Evolutionary conservation across 2,888 invertebrate species (phyloP).

Genomic region (Leucania comma): DNA sequence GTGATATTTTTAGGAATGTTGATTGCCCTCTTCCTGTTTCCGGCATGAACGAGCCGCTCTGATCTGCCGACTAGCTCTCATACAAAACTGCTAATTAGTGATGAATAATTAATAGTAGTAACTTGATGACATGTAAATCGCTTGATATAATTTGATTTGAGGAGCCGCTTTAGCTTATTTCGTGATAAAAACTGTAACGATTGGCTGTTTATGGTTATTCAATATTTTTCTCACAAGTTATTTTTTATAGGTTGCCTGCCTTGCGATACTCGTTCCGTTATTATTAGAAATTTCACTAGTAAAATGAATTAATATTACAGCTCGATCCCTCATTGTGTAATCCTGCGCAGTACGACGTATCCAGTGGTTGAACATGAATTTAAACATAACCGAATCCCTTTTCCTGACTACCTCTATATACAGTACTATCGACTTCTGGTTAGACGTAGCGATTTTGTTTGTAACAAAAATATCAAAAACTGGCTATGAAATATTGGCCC

Average conservation of each 20-base stretch:
- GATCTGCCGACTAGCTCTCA: constrained; percentile 81
- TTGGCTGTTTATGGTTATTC: constrained; percentile 21
- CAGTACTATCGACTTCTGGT: background rate
- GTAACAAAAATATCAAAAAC: background rate
- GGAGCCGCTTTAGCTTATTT: constrained; percentile 35
- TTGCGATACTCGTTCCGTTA: constrained; percentile 11
- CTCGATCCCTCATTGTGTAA: constrained; percentile 17
- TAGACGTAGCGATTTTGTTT: background rate
- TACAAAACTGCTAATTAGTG: constrained; percentile 86
- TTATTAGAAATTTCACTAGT: constrained; percentile 9
- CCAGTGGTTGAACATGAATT: constrained; percentile 17
- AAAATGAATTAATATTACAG: constrained; percentile 29
- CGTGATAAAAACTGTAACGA: constrained; percentile 50
- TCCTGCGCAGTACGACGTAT: background rate
- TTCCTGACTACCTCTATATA: constrained; percentile 4
- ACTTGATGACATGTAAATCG: constrained; percentile 77
- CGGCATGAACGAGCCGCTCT: constrained; percentile 81
- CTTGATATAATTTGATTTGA: constrained; percentile 70
- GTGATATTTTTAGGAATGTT: constrained; percentile 90
- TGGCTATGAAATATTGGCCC: too few species aligned
- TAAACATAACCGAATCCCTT: constrained; percentile 25
- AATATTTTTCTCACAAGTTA: constrained; percentile 27
- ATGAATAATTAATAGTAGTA: constrained; percentile 84
- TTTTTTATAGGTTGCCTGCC: background rate
- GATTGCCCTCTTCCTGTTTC: constrained; percentile 90